Evolutionary conservation across 2,888 invertebrate genomes (phyloP).

Genomic region (Cacoxenus indagator): DNA sequence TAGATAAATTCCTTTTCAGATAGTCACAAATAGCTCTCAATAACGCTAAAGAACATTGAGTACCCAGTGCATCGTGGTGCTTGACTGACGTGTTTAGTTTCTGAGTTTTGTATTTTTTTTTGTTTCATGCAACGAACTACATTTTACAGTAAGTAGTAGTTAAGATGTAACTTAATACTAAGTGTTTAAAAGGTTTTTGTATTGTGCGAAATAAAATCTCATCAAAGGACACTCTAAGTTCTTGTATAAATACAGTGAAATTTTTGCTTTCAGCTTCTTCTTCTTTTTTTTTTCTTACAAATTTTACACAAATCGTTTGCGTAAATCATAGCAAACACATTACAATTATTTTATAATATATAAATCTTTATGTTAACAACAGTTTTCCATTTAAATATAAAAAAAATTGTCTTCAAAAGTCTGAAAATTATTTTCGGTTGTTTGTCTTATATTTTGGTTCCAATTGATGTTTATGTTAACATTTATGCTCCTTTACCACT

Average conservation of each 20-base stretch:
- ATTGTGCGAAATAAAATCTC: background rate
- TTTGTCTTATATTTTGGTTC: constrained; percentile 65
- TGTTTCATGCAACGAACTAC: background rate
- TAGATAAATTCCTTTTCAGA: too few relatives aligned
- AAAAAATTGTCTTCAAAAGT: constrained; percentile 56
- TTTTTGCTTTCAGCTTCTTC: background rate
- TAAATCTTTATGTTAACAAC: background rate
- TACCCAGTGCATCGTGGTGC: background rate
- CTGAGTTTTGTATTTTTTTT: background rate
- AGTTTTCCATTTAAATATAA: constrained; percentile 37
- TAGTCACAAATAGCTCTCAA: too few relatives aligned
- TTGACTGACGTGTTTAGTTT: background rate
- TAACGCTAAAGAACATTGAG: too few relatives aligned
- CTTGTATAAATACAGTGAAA: background rate
- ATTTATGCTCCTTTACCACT: constrained; percentile 37
- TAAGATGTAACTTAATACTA: constrained; percentile 14
- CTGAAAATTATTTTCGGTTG: constrained; percentile 51
- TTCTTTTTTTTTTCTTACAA: constrained; percentile 21
- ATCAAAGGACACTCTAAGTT: background rate
- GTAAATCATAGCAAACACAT: too few relatives aligned
- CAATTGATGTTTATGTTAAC: constrained; percentile 67
- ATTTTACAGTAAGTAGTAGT: background rate
- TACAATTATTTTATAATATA: constrained; percentile 30
- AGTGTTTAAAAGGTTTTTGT: constrained; percentile 21
- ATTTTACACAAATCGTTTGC: constrained; percentile 29